Percentiles rank a stretch among this genome's conserved stretches.
Evolutionary conservation across 2,888 invertebrate species (phyloP).

Genomic region (Lasius fuliginosus): DNA sequence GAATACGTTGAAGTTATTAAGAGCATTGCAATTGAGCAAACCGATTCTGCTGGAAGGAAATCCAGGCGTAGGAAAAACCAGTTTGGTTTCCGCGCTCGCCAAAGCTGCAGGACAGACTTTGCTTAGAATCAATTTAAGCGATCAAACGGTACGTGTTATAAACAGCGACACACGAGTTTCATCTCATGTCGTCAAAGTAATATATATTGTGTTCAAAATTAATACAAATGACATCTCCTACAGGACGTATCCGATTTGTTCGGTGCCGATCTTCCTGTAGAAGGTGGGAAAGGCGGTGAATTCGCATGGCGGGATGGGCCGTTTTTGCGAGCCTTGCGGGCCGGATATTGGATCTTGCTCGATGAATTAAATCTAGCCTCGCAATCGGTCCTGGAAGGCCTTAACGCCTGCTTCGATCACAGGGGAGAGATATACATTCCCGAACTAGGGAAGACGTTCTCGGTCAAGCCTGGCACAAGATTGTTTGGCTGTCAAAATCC

Average conservation of each 20-base stretch:
- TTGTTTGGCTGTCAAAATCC: slow-evolving; percentile 99
- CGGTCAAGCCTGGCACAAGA: slow-evolving; percentile 92
- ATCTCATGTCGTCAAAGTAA: not conserved
- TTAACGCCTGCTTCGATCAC: slow-evolving; percentile 99
- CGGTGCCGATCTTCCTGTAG: slow-evolving; percentile 98
- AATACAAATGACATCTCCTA: not conserved
- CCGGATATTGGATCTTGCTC: slow-evolving; percentile 97
- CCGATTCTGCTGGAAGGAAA: slow-evolving; percentile 98
- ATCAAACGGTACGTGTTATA: slow-evolving; percentile 94
- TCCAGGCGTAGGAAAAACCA: slow-evolving; percentile 99
- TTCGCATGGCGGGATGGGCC: slow-evolving; percentile 99
- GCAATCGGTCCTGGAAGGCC: slow-evolving; percentile 98
- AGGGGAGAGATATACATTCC: slow-evolving; percentile 98
- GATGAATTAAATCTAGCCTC: slow-evolving; percentile 99
- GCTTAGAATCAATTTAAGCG: slow-evolving; percentile 98
- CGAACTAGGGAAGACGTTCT: slow-evolving; percentile 95
- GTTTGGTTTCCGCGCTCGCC: slow-evolving; percentile 96
- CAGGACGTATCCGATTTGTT: slow-evolving; percentile 99
- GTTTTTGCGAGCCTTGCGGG: slow-evolving; percentile 95
- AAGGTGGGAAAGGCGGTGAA: slow-evolving; percentile 93
- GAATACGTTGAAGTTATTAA: slow-evolving; percentile 94
- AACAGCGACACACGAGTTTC: not conserved
- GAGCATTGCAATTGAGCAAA: slow-evolving; percentile 96
- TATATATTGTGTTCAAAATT: not conserved
- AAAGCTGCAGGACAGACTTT: slow-evolving; percentile 94